Conservation (phyloP, 2,113 vertebrate genomes). For the Apeltes quadracus region DNA sequence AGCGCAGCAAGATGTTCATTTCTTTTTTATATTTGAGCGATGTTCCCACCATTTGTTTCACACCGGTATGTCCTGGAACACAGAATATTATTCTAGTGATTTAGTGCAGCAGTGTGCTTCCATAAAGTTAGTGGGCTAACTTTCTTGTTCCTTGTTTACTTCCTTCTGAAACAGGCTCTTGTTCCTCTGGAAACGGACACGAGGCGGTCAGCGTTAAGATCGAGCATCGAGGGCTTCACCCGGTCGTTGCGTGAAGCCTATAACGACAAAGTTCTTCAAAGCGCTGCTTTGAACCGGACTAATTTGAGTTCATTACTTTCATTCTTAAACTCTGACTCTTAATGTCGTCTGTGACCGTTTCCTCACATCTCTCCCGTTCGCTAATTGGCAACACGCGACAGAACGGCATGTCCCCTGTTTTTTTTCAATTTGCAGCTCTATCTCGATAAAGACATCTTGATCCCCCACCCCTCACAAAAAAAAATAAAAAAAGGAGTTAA, state of each 20-base stretch:
- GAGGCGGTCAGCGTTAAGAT: background rate
- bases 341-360: background rate
- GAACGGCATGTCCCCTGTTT: background rate
- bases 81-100: slow-evolving; percentile 4
- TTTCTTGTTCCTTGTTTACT: no score
- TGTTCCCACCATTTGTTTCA: slow-evolving; percentile 11
- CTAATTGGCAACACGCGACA: slow-evolving; percentile 36
- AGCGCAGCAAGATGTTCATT: slow-evolving; percentile 1
- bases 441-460: slow-evolving; percentile 11
- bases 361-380: slow-evolving; percentile 20
- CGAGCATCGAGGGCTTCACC: background rate
- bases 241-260: background rate
- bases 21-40: background rate
- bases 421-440: slow-evolving; percentile 11
- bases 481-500: slow-evolving; percentile 9
- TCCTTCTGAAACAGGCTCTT: slow-evolving; percentile 16
- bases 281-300: background rate
- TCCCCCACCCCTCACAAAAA: background rate
- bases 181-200: background rate
- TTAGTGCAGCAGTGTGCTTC: background rate
- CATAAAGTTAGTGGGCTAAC: no score
- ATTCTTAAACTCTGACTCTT: slow-evolving; percentile 32
- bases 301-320: slow-evolving; percentile 12
- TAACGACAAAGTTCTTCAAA: slow-evolving; percentile 5
- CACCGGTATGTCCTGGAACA: background rate